A percentile compares a stretch with the other conserved stretches of the same genome.
These are phyloP conservation scores for Saturnia pavonia DNA, from an alignment of 2,888 invertebrate species.

Conservation along the genomic window DNA sequence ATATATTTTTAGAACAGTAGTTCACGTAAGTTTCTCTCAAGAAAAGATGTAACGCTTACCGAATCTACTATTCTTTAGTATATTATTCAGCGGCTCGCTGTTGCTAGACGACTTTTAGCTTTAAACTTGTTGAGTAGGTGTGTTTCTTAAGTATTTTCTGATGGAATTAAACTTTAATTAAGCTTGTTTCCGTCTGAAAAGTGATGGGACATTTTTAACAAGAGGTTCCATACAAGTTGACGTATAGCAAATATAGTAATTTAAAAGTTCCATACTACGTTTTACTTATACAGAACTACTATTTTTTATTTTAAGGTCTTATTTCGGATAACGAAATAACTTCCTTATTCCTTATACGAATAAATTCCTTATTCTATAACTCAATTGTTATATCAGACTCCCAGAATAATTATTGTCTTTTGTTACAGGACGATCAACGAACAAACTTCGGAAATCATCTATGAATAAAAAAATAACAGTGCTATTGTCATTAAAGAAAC, in stretches of 20 bases:
- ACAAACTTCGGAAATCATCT: no score
- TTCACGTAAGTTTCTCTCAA: not conserved
- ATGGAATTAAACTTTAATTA: not conserved
- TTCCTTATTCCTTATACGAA: no score
- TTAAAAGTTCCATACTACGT: not conserved
- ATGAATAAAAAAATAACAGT: not conserved
- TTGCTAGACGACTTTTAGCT: not conserved
- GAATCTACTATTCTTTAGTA: not conserved
- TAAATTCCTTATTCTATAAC: no score
- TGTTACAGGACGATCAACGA: no score
- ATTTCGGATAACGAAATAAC: no score
- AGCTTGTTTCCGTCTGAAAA: not conserved
- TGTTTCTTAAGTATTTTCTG: not conserved
- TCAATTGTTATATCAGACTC: no score
- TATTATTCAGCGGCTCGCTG: not conserved
- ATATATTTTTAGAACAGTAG: not conserved
- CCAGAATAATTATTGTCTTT: no score
- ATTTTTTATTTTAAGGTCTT: no score
- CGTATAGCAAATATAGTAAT: no score
- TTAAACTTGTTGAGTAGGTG: not conserved
- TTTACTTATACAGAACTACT: not conserved
- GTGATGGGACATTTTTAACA: not conserved
- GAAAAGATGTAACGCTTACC: not conserved
- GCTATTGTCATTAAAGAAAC: not conserved
- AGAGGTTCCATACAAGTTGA: not conserved